These are phyloP conservation scores for Carcinoscorpius rotundicauda DNA, from an alignment of 1,140 invertebrate species.

Conservation along the genomic window DNA sequence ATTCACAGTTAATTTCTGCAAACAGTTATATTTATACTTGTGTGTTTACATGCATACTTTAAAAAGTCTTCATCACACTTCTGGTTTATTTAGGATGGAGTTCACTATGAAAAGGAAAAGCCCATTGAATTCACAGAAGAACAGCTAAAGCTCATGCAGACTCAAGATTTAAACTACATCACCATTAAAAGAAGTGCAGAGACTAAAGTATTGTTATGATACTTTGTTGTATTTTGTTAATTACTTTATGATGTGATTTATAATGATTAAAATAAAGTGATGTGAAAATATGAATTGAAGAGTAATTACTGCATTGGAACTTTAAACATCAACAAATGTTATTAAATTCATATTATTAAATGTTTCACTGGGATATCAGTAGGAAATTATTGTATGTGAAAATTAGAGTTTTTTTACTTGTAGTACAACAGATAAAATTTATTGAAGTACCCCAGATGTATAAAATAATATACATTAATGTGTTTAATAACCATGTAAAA, in stretches of 20 bases:
- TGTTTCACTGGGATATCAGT: too few species aligned
- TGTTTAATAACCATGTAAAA: too few species aligned
- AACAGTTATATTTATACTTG: background rate
- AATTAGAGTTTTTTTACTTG: too few species aligned
- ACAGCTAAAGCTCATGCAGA: slow-evolving; percentile 76
- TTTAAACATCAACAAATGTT: too few species aligned
- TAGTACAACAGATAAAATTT: too few species aligned
- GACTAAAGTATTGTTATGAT: slow-evolving; percentile 40
- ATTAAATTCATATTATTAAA: too few species aligned
- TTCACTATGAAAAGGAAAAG: slow-evolving; percentile 47
- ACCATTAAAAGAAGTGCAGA: slow-evolving; percentile 72
- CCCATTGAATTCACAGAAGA: slow-evolving; percentile 56
- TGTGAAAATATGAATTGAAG: too few species aligned
- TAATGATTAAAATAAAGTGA: slow-evolving; percentile 1
- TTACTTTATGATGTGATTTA: slow-evolving; percentile 4
- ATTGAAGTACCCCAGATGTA: too few species aligned
- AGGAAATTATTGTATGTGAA: too few species aligned
- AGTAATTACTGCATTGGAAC: too few species aligned
- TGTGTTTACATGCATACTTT: background rate
- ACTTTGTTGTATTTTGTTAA: slow-evolving; percentile 2
- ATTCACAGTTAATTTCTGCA: too few species aligned
- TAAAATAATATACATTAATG: too few species aligned
- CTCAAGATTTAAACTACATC: slow-evolving; percentile 83
- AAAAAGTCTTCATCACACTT: background rate
- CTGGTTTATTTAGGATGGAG: slow-evolving; percentile 35